Conservation (phyloP, 2,113 vertebrate genomes). For the Oncorhynchus keta region DNA sequence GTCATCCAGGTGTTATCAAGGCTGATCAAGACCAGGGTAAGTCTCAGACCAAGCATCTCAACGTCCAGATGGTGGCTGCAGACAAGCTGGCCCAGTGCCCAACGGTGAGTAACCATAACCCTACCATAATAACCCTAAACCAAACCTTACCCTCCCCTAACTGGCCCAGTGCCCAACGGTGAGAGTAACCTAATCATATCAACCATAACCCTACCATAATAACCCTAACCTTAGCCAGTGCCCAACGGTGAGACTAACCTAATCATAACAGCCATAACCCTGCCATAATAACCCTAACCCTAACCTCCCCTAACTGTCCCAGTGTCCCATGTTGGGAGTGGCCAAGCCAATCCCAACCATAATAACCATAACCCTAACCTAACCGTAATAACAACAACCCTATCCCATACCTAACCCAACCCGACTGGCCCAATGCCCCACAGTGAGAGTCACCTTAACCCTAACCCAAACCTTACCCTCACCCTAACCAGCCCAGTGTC, state of each 20-base stretch:
- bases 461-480: too few species aligned
- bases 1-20: slow-evolving; percentile 89
- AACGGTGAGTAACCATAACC: slow-evolving; percentile 67
- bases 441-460: slow-evolving; percentile 76
- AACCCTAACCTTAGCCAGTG: slow-evolving; percentile 84
- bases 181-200: too few species aligned
- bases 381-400: too few species aligned
- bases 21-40: slow-evolving; percentile 98
- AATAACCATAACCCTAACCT: too few species aligned
- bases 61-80: slow-evolving; percentile 96
- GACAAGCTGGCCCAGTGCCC: slow-evolving; percentile 97
- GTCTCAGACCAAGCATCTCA: slow-evolving; percentile 97
- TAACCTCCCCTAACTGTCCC: too few species aligned
- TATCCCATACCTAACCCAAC: too few species aligned
- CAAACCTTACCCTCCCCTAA: too few species aligned
- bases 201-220: background rate
- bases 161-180: too few species aligned
- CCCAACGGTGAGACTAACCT: slow-evolving; percentile 84
- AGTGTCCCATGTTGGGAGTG: too few species aligned
- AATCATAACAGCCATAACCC: background rate
- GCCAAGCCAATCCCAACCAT: too few species aligned
- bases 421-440: slow-evolving; percentile 90
- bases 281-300: background rate
- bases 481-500: too few species aligned
- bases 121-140: background rate